A percentile compares a stretch with the other conserved stretches of the same genome.
Conservation (phyloP, 1,140 invertebrate genomes). For the Rhagoletis zephyria region DNA sequence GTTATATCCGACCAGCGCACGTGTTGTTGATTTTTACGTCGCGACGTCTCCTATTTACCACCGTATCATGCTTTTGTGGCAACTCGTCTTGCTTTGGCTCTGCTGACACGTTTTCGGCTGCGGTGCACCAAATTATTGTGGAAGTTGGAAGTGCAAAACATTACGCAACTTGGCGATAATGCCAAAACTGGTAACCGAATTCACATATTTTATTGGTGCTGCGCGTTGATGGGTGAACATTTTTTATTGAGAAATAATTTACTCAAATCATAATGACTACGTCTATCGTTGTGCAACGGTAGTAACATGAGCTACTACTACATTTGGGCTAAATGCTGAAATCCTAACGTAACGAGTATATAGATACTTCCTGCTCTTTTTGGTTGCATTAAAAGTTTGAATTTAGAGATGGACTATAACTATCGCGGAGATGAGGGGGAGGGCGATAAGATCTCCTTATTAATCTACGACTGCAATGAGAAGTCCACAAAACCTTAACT, state of each 20-base stretch:
- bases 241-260: constrained; percentile 2
- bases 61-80: not conserved
- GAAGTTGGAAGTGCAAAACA: constrained; percentile 45
- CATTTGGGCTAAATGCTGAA: too few relatives aligned
- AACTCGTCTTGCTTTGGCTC: not conserved
- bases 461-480: too few relatives aligned
- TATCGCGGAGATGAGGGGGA: too few relatives aligned
- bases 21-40: constrained; percentile 16
- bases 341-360: too few relatives aligned
- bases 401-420: too few relatives aligned
- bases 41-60: not conserved
- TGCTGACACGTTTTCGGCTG: constrained; percentile 23
- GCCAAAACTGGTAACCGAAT: constrained; percentile 3
- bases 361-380: too few relatives aligned
- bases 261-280: not conserved
- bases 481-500: too few relatives aligned
- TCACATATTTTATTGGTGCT: constrained; percentile 1
- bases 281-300: too few relatives aligned
- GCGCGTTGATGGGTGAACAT: not conserved
- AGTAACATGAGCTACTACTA: too few relatives aligned
- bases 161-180: constrained; percentile 44
- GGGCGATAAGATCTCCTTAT: too few relatives aligned
- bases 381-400: too few relatives aligned
- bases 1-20: not conserved
- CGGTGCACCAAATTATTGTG: constrained; percentile 42